These are phyloP conservation scores for Leuciscus idus DNA, from an alignment of 2,113 vertebrate species.

Conservation along the genomic window DNA sequence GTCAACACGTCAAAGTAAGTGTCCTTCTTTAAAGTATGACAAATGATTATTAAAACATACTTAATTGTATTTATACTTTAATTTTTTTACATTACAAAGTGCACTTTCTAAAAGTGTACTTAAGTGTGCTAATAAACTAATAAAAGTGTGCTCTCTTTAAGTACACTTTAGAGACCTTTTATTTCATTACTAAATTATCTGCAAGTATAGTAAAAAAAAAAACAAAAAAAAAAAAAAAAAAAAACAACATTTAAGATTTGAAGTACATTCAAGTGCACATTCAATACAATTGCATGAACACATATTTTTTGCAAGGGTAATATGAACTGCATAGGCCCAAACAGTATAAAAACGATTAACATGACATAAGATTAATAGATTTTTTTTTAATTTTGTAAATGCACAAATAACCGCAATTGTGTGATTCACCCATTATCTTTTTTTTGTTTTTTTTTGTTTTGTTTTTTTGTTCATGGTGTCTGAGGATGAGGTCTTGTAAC, in stretches of 20 bases:
- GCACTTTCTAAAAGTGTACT: not conserved
- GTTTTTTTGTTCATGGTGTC: not conserved
- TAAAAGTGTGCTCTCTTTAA: not conserved
- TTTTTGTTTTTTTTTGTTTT: too few species aligned
- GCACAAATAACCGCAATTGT: not conserved
- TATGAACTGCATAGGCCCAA: not conserved
- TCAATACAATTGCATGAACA: not conserved
- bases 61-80: too few species aligned
- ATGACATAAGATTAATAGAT: not conserved
- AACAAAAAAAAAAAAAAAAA: not conserved
- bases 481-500: not conserved
- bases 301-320: not conserved
- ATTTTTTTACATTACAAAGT: not conserved
- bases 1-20: not conserved
- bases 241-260: not conserved
- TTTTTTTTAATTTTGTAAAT: too few species aligned
- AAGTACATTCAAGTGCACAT: not conserved
- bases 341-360: not conserved
- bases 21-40: not conserved
- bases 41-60: not conserved
- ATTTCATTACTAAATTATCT: not conserved
- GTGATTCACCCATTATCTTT: not conserved
- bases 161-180: not conserved
- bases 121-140: not conserved
- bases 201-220: not conserved